Conservation (phyloP, 2,888 invertebrate genomes). For the Psococerastis gibbosa region DNA sequence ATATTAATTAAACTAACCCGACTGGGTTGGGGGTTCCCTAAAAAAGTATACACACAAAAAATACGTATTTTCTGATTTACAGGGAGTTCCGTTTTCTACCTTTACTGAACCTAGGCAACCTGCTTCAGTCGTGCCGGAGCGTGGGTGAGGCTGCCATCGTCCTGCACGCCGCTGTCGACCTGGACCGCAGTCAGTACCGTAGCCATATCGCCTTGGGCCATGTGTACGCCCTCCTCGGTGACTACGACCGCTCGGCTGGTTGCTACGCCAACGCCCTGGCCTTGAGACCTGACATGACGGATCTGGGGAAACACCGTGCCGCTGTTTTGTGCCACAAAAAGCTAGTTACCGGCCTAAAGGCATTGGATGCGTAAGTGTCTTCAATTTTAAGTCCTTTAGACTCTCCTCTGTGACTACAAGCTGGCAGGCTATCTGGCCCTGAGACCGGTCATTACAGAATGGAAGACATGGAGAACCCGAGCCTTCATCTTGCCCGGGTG, state of each 20-base stretch:
- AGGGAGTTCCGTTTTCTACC: conserved; percentile 54
- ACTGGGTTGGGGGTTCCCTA: too few relatives aligned
- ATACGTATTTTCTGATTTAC: too few relatives aligned
- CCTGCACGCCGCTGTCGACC: conserved; percentile 51
- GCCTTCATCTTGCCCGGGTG: too few relatives aligned
- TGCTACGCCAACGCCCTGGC: conserved; percentile 46
- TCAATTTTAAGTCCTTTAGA: too few relatives aligned
- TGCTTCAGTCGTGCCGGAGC: conserved; percentile 45
- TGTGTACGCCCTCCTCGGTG: conserved; percentile 47
- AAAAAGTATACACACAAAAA: too few relatives aligned
- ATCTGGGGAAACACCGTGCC: conserved; percentile 39
- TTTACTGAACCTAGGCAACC: conserved; percentile 49
- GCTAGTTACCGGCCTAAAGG: conserved; percentile 38
- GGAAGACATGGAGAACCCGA: too few relatives aligned
- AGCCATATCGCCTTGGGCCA: conserved; percentile 52
- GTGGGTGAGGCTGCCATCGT: conserved; percentile 53
- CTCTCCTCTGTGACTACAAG: too few relatives aligned
- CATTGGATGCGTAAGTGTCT: conserved; percentile 41
- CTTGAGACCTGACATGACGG: conserved; percentile 39
- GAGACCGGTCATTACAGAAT: too few relatives aligned
- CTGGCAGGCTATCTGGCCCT: too few relatives aligned
- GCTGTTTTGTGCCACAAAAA: conserved; percentile 48
- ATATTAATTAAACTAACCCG: too few relatives aligned
- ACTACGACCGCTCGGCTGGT: conserved; percentile 44
- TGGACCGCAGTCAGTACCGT: conserved; percentile 37